Conservation (phyloP, 2,113 vertebrate species). For the Callionymus lyra region DNA sequence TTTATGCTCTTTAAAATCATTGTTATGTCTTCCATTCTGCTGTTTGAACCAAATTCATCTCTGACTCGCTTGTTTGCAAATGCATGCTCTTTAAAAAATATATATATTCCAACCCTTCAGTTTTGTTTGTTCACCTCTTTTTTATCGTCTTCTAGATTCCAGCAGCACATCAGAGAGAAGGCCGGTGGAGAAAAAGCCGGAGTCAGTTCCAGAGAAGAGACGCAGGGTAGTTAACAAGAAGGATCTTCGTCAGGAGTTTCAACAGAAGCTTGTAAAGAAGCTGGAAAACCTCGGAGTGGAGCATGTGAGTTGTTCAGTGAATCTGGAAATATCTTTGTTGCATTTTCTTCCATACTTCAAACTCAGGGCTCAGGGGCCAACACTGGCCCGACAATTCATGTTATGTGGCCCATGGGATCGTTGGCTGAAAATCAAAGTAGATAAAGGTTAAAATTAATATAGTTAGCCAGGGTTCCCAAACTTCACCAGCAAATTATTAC, state of each 20-base stretch:
- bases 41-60: neutral
- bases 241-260: constrained; percentile 70
- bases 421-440: too few relatives aligned
- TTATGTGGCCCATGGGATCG: too few relatives aligned
- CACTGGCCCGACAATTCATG: too few relatives aligned
- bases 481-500: too few relatives aligned
- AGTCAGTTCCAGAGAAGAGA: constrained; percentile 28
- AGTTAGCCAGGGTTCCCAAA: too few relatives aligned
- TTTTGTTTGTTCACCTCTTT: neutral
- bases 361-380: too few relatives aligned
- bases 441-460: too few relatives aligned
- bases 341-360: too few relatives aligned
- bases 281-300: constrained; percentile 77
- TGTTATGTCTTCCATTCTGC: constrained; percentile 1
- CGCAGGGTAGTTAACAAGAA: constrained; percentile 45
- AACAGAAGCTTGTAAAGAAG: constrained; percentile 70
- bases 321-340: too few relatives aligned
- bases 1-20: constrained; percentile 1
- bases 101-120: neutral
- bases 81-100: neutral
- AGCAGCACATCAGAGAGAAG: constrained; percentile 53
- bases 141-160: constrained; percentile 41
- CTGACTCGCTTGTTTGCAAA: neutral
- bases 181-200: constrained; percentile 38
- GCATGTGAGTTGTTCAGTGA: constrained; percentile 57